Base-by-base conservation (phyloP, 1,140 invertebrate species). In the Halyomorpha halys region DNA sequence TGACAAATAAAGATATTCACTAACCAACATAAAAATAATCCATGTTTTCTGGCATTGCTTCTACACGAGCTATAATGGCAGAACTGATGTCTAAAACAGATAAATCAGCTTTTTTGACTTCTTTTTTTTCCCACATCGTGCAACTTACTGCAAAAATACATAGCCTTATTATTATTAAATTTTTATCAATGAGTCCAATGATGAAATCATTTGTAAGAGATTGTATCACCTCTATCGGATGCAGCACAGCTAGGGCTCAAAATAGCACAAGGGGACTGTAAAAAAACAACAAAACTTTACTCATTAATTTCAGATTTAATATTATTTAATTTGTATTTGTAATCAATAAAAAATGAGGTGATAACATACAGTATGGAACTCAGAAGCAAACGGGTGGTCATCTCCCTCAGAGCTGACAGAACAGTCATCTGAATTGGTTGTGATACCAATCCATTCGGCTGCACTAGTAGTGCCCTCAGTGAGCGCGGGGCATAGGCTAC, bases 31-130 rank as follows among this genome's bases (percentile, higher is more conserved):
- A 88, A 75, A 93, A 84, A 73, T 91, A 94, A 76, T 91, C 89
- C 68, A 84, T 84, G 69, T 82, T 85, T 69, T 91, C 87, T 21
- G 85, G 83, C 74, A 88, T 85, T 18, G 83, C 81, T 76, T 96
- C 93, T 3, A 95, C 93, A 72, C 85, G 85, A 71, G 81, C 84
- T 65, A 97, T 95, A 69, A 97, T 94, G 23, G 86, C 87, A 70
- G 91, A 94, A 72, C 91, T 94, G 67, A 97, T 95, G 74, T 97
- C 94, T 47, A 97, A 76, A 1, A 94, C 91, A 0, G 91, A 92
- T 61, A 97, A 78, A 72, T 96, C 91, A 0, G 90, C 90, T 75
- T 96, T 95, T 71, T 95, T 90, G 25, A 89, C 85, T 68, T 93
- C 90, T 18, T 85, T 81, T 53, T 83, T 81, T 73, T 95, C 90